A percentile compares a stretch with the other conserved stretches of the same genome.
These are phyloP conservation scores for Pristiophorus japonicus DNA, from an alignment of 2,113 vertebrate genomes.

Conservation along the genomic window DNA sequence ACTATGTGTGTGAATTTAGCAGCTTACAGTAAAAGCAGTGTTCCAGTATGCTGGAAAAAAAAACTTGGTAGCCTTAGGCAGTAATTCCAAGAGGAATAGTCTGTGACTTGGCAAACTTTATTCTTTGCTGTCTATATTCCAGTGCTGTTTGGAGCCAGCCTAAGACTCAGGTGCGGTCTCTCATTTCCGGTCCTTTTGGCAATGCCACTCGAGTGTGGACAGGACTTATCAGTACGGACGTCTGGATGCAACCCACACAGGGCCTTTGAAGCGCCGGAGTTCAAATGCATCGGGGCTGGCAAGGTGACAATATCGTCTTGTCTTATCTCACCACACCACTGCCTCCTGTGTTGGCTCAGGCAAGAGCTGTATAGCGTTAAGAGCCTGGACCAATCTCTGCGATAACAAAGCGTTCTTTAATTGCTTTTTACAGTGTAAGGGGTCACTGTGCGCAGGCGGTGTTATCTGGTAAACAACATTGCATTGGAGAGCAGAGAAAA, in stretches of 20 bases:
- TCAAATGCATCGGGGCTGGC: neutral
- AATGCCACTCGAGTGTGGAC: constrained; percentile 17
- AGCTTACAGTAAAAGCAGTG: constrained; percentile 29
- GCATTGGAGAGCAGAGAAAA: neutral
- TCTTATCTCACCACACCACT: neutral
- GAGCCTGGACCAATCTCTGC: neutral
- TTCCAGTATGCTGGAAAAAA: constrained; percentile 32
- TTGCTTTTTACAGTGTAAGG: neutral
- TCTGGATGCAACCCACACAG: neutral
- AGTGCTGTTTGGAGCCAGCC: neutral
- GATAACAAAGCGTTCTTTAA: neutral
- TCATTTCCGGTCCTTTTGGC: neutral
- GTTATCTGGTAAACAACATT: neutral
- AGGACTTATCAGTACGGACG: neutral
- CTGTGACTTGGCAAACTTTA: constrained; percentile 34
- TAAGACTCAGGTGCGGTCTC: constrained; percentile 29
- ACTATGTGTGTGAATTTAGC: constrained; percentile 24
- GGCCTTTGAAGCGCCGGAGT: neutral
- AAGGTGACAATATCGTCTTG: neutral
- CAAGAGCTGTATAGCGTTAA: neutral
- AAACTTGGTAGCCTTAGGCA: constrained; percentile 20
- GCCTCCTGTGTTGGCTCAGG: neutral
- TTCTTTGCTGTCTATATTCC: neutral
- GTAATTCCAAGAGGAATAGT: constrained; percentile 32
- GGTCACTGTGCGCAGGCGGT: neutral